phyloP scores from a whole-genome alignment of 2,797 vertebrate genomes.

The Megaceryle alcyon region DNA sequence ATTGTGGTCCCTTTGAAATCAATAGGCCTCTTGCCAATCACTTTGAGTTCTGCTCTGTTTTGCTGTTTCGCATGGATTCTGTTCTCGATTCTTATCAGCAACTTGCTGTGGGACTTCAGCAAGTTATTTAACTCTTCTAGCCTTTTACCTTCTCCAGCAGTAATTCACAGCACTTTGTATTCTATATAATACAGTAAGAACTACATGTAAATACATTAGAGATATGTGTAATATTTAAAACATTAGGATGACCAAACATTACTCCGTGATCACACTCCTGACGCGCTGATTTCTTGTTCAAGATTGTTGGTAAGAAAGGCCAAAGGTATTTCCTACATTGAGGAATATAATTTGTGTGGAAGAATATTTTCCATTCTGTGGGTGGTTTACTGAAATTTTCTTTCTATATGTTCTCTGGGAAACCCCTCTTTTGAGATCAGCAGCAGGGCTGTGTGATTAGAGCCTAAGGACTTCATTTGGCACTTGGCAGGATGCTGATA shows the following conservation, averaged over 20 bases:
- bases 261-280: background rate
- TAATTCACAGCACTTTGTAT: background rate
- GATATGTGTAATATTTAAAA: background rate
- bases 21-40: conserved; percentile 20
- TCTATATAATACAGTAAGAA: background rate
- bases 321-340: background rate
- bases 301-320: background rate
- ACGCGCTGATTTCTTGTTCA: background rate
- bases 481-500: background rate
- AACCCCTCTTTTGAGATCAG: background rate
- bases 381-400: background rate
- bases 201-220: background rate
- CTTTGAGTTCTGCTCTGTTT: conserved; percentile 7
- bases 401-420: background rate
- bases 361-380: background rate
- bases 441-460: background rate
- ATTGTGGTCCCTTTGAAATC: conserved; percentile 19
- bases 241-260: background rate
- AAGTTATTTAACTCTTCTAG: background rate
- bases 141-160: background rate
- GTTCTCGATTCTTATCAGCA: background rate
- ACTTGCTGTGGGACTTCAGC: background rate
- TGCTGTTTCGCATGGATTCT: conserved; percentile 6
- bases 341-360: background rate
- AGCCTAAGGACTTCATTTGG: background rate